phyloP scores from a whole-genome alignment of 2,797 vertebrate species.

The Corythornis leucogaster region DNA sequence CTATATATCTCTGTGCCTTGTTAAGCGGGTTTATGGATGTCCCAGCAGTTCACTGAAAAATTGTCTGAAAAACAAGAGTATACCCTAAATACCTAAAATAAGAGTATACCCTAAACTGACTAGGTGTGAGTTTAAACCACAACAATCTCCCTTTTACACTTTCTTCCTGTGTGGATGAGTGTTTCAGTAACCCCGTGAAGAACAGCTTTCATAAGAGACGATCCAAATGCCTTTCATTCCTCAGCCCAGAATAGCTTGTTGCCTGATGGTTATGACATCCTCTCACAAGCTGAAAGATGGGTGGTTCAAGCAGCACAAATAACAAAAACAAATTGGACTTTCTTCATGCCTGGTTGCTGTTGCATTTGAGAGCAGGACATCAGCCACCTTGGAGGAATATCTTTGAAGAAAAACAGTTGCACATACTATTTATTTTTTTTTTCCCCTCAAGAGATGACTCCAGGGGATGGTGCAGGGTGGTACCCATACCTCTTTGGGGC shows the following conservation, averaged over 20 bases:
- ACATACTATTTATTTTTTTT: not conserved
- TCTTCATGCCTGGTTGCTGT: not conserved
- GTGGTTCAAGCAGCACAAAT: not conserved
- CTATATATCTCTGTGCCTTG: not conserved
- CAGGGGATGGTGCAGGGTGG: not conserved
- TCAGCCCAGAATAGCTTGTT: conserved; percentile 55
- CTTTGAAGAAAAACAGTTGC: not conserved
- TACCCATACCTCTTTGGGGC: not conserved
- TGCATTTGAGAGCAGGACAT: not conserved
- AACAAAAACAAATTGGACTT: not conserved
- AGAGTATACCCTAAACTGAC: not conserved
- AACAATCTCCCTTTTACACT: not conserved
- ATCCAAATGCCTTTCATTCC: conserved; percentile 30
- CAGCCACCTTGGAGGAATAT: not conserved
- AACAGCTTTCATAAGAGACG: not conserved
- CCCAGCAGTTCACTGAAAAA: not conserved
- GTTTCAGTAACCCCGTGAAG: not conserved
- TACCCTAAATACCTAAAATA: not conserved
- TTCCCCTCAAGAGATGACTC: not conserved
- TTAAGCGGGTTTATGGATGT: not conserved
- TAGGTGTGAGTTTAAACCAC: not conserved
- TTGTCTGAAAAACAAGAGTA: not conserved
- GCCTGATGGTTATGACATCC: conserved; percentile 34
- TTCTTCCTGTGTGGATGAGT: not conserved
- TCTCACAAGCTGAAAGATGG: not conserved